Evolutionary conservation across 2,113 vertebrate genomes (phyloP).

Genomic region (human (Homo sapiens)): DNA sequence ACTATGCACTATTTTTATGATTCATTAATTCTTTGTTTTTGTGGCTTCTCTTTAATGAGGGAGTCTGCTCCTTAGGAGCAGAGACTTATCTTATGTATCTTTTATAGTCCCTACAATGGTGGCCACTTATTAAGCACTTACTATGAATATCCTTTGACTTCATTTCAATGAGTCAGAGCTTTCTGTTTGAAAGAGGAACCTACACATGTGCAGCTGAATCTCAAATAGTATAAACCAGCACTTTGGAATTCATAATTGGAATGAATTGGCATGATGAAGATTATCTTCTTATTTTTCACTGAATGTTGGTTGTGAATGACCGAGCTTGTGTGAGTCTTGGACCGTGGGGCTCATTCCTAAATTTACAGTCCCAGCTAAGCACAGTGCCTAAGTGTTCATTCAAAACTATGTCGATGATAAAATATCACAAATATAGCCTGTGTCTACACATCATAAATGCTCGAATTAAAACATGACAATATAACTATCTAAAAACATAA

Average conservation of each 20-base stretch:
- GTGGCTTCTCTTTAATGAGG: neutral
- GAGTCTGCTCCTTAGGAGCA: neutral
- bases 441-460: conserved; percentile 32
- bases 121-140: neutral
- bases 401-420: conserved; percentile 24
- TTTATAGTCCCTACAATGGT: neutral
- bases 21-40: neutral
- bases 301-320: conserved; percentile 33
- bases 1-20: neutral
- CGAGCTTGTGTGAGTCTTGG: neutral
- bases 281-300: conserved; percentile 6
- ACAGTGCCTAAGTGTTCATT: neutral
- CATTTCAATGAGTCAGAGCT: conserved; percentile 14
- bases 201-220: neutral
- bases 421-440: conserved; percentile 1
- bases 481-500: conserved; percentile 1
- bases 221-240: conserved; percentile 20
- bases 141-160: neutral
- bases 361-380: neutral
- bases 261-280: neutral
- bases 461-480: neutral
- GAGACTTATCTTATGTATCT: neutral
- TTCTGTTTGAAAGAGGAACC: conserved; percentile 26
- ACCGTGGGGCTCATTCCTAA: neutral
- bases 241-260: conserved; percentile 29